Evolutionary conservation across 2,113 vertebrate genomes (phyloP), one percentile per base, ranked within the genome.

Genomic region (Coryphaenoides rupestris): DNA sequence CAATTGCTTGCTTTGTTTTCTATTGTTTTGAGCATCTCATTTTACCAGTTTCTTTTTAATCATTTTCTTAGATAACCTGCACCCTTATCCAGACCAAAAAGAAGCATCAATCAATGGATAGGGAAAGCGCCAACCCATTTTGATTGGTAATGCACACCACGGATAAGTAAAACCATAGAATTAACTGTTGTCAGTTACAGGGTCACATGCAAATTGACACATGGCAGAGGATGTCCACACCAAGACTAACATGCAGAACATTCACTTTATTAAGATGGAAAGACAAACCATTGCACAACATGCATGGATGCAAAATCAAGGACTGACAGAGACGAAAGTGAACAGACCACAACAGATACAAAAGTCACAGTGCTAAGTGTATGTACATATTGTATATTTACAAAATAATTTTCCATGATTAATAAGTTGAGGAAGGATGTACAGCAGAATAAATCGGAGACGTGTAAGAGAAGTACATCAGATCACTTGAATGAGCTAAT

Each of bases 291-390:
- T 72, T 70, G 73, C 69, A 86, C 70, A 81, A 84, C 86, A 87
- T 88, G 89, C 85, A 86, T 62, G 67, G 79, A 76, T 82, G 75
- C 81, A 87, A 82, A 80, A 75, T 66, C 57, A 77, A 64, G 75
- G 60, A 66, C 58, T 77, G 69, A 78, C 69, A 24, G 19, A 76
- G 54, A 77, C 10, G 67, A 73, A 71, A 50, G 71, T 47, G 55
- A 26, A 59, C 19, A 57, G 19, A 72, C 69, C 55, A 80, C 53
- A 63, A 72, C 70, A 59, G 46, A 21, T 69, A 78, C 62, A 77
- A 54, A 23, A 5, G 63, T 62, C 58, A 68, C 54, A 26, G 46
- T 21, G 5, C 28, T 60, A 17, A 50, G 40, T 46, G 12, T 67
- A 28, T 55, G 16, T 70, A 3, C 47, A 14, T 16, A 49, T 17